Base-by-base conservation (phyloP, 2,888 invertebrate genomes). In the Pammene fasciana region DNA sequence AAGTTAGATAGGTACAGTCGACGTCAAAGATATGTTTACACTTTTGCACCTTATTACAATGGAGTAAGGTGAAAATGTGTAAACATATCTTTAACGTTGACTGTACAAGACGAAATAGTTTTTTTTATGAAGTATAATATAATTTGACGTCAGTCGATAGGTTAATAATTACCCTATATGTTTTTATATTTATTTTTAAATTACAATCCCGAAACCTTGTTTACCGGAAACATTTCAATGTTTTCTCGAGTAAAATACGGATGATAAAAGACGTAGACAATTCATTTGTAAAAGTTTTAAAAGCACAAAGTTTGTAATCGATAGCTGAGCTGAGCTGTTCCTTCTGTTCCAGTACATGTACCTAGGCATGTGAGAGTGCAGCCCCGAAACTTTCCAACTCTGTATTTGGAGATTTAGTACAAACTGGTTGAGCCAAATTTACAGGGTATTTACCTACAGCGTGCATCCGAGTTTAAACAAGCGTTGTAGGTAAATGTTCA, bases 301-400 rank as follows among this genome's bases (percentile, higher is more conserved):
- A 43, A 60, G 60, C 52, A 16, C 45, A n/a, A 67, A 60, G 67
- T 67, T 65, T 52, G 52, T 60, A 67, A 60, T 54, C 59, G 60
- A 54, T 67, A 60, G 50, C 61, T 18, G 67, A 52, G 52, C 52
- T 43, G 57, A 67, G 60, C 54, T 66, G 16, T 34, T 60, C 52
- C 43, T 36, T 10, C 45, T 43, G 34, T 67, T 13, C 16, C 52
- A 16, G n/a, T 45, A 62, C 41, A 61, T 56, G 46, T 61, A n/a
- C n/a, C n/a, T n/a, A 26, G 41, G 14, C 41, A n/a, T 55, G 18
- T 65, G 56, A 38, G 34, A 38, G 46, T 56, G 46, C 62, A 48
- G 55, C 48, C 56, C 50, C 55, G 68, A 68, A 68, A 68, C 62
- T 68, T 68, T 38, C 62, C 56, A 41, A 54, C 61, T 60, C 61